Base-by-base conservation (phyloP, 2,888 invertebrate species). In the Hydrotaea cyrtoneurina region DNA sequence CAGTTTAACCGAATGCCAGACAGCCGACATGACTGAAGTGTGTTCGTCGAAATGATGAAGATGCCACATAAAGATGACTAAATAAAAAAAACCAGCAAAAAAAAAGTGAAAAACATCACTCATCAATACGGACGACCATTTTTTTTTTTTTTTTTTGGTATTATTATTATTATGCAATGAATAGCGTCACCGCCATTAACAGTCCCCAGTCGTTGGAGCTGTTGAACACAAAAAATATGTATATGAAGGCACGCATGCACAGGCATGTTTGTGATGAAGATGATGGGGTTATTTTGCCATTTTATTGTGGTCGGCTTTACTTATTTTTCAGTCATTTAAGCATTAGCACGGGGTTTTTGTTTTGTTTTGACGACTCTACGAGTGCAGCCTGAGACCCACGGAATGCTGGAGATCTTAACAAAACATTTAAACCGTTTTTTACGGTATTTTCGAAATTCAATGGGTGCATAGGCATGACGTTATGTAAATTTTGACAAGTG, bases 101-200 rank as follows among this genome's bases (percentile, higher is more conserved):
- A 59, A 59, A 59, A 59, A 59, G 23, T 23, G 23, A 26, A 23
- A 66, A 66, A 66, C 39, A 66, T 39, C 66, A 36, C 19, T 66
- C 66, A 66, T 66, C 39, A 39, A 66, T 66, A 7, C 66, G 66
- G 26, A 59, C 26, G 15, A 15, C 15, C 13, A n/a, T 59, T 59
- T 59, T 59, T 21, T 15, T 31, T 39, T 39, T 5, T 36, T 36
- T 26, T n/a, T n/a, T n/a, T n/a, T n/a, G n/a, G n/a, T n/a, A n/a
- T n/a, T 43, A 78, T 50, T 78, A 31, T 84, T 84, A 79, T 82
- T 84, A 84, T 82, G 84, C 82, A 84, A 82, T 81, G 72, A 73
- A 79, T 72, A 79, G 64, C 64, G 55, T 75, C 64, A 55, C 43
- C 71, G 55, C 71, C 66, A 84, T 43, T n/a, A 50, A 26, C 36